Evolutionary conservation across 2,888 invertebrate genomes (phyloP).

Genomic region (Autographa gamma): DNA sequence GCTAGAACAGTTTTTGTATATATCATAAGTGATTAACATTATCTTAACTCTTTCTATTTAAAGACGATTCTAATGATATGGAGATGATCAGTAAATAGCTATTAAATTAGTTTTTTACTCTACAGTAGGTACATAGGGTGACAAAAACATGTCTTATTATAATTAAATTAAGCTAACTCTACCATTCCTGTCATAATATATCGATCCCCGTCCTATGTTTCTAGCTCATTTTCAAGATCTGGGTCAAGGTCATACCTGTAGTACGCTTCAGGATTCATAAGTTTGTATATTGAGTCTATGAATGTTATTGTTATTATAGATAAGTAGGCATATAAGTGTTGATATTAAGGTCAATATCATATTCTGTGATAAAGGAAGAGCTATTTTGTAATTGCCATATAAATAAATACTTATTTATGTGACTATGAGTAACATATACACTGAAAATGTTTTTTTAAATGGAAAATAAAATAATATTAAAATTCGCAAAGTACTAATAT

Average conservation of each 20-base stretch:
- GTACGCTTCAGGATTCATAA: background rate
- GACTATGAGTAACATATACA: too few relatives aligned
- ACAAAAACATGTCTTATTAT: too few relatives aligned
- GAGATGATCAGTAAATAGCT: too few relatives aligned
- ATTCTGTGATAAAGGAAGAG: background rate
- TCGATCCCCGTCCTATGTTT: background rate
- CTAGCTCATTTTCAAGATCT: slow-evolving; percentile 4
- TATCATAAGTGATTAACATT: too few relatives aligned
- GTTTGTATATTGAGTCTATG: background rate
- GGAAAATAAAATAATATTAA: slow-evolving; percentile 20
- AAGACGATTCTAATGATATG: too few relatives aligned
- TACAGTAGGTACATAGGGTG: too few relatives aligned
- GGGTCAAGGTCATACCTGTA: slow-evolving; percentile 1
- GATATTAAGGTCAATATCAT: background rate
- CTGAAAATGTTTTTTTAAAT: background rate
- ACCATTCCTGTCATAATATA: background rate
- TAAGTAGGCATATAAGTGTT: background rate
- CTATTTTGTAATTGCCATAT: background rate
- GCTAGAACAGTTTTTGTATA: too few relatives aligned
- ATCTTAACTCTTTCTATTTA: too few relatives aligned
- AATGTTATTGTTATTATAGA: too few relatives aligned
- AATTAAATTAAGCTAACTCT: background rate
- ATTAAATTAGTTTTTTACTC: too few relatives aligned
- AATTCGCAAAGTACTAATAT: slow-evolving; percentile 16
- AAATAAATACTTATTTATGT: too few relatives aligned